These are phyloP conservation scores for Pseudomyrmex dendroicus DNA, from an alignment of 1,140 invertebrate species.

Conservation along the genomic window DNA sequence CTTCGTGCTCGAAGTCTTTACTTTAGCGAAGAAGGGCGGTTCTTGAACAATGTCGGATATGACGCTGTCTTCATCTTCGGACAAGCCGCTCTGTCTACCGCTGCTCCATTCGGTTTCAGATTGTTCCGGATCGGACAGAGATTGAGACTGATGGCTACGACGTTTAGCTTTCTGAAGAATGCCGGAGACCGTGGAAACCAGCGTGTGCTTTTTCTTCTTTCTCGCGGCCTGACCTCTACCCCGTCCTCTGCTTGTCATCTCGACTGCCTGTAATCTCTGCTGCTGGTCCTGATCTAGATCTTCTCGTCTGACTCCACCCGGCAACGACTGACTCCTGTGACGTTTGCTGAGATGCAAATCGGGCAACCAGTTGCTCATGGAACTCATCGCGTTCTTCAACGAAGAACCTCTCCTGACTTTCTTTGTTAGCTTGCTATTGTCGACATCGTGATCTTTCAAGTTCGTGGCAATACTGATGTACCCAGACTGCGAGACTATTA, in stretches of 20 bases:
- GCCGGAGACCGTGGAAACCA: conserved; percentile 92
- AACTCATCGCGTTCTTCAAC: conserved; percentile 92
- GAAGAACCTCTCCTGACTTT: conserved; percentile 90
- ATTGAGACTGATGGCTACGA: conserved; percentile 87
- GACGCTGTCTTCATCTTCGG: conserved; percentile 90
- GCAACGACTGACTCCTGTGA: conserved; percentile 92
- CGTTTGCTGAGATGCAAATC: conserved; percentile 92
- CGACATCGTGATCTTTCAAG: conserved; percentile 87
- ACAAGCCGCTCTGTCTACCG: conserved; percentile 88
- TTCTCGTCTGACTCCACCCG: conserved; percentile 88
- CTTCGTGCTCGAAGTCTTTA: conserved; percentile 85
- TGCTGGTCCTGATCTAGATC: conserved; percentile 84
- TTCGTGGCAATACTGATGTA: conserved; percentile 91
- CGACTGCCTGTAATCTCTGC: conserved; percentile 67
- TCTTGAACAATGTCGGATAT: conserved; percentile 89
- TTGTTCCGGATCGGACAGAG: conserved; percentile 91
- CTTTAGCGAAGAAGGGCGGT: conserved; percentile 88
- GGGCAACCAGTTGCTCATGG: conserved; percentile 92
- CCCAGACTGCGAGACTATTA: conserved; percentile 93
- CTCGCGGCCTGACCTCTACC: conserved; percentile 78
- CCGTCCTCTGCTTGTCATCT: conserved; percentile 73
- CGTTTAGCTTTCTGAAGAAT: conserved; percentile 92
- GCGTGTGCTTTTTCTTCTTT: conserved; percentile 91
- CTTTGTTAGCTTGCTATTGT: conserved; percentile 85
- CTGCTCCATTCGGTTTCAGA: conserved; percentile 91